Evolutionary conservation across 2,888 invertebrate species (phyloP), one percentile per base, ranked within the genome.

Genomic region (Tachina fera): DNA sequence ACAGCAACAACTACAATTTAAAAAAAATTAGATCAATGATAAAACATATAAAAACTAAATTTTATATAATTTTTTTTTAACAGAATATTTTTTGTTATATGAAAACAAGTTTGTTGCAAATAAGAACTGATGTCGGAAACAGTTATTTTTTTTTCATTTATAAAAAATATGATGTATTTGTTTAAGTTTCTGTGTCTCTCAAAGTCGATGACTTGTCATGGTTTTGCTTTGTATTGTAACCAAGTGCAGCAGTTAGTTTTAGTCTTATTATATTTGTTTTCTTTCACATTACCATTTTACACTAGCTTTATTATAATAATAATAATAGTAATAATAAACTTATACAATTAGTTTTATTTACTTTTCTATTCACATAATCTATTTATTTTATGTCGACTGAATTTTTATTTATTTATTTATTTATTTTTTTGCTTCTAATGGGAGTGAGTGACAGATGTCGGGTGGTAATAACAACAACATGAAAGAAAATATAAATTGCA

Each of bases 401-500:
- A n/a, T n/a, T n/a, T n/a, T n/a, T n/a, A n/a, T n/a, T n/a, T n/a
- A n/a, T 10, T 45, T 16, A 10, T 65, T 49, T 70, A n/a, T 74
- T 49, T 70, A 76, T 31, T 31, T 31, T 31, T 5, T 31, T 6
- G 0, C 31, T 31, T 31, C 31, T 60, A 65, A 79, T 84, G 84
- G 79, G 84, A 79, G 84, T 84, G 60, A 84, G 75, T 79, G 63
- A 79, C 70, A 84, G 63, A 71, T 75, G 79, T 67, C 43, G 68
- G 71, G 49, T 49, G 16, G 31, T 53, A 39, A 11, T 43, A 19
- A 31, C 4, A 41, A 31, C 16, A 10, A 22, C 11, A 45, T 14
- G 16, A 63, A 58, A 49, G 16, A 56, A 47, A 67, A 51, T 47
- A 31, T 11, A 11, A 16, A 22, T 56, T 14, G 13, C 6, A 56